Evolutionary conservation across 2,797 vertebrate species (phyloP).

Genomic region (Eleutherodactylus coqui): DNA sequence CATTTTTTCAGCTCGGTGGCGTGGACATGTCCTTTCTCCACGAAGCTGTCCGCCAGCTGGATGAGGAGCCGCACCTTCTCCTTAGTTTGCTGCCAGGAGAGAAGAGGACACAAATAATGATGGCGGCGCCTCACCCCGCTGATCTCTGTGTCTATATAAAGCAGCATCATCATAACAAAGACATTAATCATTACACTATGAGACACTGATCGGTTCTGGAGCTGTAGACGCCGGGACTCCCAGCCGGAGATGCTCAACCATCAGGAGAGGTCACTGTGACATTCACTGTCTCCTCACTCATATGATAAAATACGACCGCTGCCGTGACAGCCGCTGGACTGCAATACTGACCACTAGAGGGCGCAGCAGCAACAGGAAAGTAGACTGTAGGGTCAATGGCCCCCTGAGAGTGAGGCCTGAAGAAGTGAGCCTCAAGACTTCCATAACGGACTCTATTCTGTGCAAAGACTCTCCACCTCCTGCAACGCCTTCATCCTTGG

Average conservation of each 20-base stretch:
- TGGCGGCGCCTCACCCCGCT: background rate
- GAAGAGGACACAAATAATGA: conserved; percentile 10
- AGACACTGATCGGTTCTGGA: background rate
- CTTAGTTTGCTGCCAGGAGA: conserved; percentile 91
- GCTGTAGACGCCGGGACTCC: background rate
- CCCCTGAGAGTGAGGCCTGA: too few relatives aligned
- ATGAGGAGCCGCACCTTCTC: conserved; percentile 98
- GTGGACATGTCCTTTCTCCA: conserved; percentile 95
- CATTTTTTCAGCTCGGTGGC: conserved; percentile 95
- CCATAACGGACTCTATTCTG: too few relatives aligned
- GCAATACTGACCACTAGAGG: background rate
- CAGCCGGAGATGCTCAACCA: too few relatives aligned
- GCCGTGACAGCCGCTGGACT: background rate
- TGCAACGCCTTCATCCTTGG: background rate
- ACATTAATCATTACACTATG: background rate
- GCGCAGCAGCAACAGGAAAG: background rate
- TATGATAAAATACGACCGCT: background rate
- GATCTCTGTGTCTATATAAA: background rate
- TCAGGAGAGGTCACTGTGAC: background rate
- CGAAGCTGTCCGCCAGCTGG: conserved; percentile 94
- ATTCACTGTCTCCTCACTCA: background rate
- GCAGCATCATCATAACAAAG: background rate
- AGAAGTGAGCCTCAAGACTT: too few relatives aligned
- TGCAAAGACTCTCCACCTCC: too few relatives aligned
- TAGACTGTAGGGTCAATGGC: too few relatives aligned